phyloP scores from a whole-genome alignment of 2,113 vertebrate genomes.

The Varanus salvator region DNA sequence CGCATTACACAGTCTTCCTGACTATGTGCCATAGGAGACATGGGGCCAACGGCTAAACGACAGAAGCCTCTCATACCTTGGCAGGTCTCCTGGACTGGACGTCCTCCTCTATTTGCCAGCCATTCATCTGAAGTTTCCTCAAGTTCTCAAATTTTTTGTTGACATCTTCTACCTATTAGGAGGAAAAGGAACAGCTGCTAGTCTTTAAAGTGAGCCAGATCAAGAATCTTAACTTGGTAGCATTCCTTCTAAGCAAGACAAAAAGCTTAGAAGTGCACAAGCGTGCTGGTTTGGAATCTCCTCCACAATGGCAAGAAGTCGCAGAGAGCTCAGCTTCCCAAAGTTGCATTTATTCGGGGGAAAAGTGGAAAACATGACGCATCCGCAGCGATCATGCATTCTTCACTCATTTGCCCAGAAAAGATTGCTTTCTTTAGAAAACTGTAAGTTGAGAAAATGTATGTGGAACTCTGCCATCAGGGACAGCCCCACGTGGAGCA shows the following conservation, averaged over 20 bases:
- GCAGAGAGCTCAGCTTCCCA: neutral
- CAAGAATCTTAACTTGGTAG: neutral
- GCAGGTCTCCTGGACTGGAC: slow-evolving; percentile 69
- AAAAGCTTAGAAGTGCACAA: neutral
- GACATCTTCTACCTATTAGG: slow-evolving; percentile 87
- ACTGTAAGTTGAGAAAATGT: neutral
- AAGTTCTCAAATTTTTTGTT: slow-evolving; percentile 88
- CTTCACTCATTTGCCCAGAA: neutral
- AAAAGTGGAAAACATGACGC: neutral
- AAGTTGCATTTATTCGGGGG: neutral
- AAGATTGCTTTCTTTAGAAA: neutral
- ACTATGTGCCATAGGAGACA: neutral
- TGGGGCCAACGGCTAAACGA: neutral
- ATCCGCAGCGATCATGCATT: neutral
- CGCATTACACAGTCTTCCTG: neutral
- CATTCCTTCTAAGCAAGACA: neutral
- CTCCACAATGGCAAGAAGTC: neutral
- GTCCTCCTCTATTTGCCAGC: slow-evolving; percentile 80
- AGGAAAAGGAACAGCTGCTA: neutral
- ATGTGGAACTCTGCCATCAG: neutral
- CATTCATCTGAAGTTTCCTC: slow-evolving; percentile 82
- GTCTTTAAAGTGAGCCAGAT: neutral
- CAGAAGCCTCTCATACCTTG: slow-evolving; percentile 75
- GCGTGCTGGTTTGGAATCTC: neutral
- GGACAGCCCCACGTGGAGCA: neutral